Conservation (phyloP, 1,140 invertebrate genomes). For the Leptopilina boulardi region DNA sequence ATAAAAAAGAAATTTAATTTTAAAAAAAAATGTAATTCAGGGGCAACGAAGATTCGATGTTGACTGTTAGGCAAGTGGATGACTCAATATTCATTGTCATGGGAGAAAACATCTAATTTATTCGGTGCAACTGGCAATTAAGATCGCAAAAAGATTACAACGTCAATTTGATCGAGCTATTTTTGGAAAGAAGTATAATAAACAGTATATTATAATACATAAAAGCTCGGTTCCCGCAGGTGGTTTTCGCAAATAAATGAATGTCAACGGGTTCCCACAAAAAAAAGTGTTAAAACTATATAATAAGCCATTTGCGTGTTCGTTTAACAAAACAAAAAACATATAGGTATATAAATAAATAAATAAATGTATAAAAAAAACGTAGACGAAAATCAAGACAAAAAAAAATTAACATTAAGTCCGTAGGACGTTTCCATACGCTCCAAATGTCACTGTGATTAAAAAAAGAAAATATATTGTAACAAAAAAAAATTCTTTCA, state of each 20-base stretch:
- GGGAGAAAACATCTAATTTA: neutral
- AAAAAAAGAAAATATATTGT: no score
- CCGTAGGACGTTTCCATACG: neutral
- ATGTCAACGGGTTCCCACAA: neutral
- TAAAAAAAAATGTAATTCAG: neutral
- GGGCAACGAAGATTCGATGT: slow-evolving; percentile 14
- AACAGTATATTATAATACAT: no score
- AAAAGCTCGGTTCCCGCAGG: neutral
- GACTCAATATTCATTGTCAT: neutral
- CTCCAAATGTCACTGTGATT: slow-evolving; percentile 18
- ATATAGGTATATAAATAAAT: neutral
- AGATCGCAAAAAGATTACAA: neutral
- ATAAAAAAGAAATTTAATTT: no score
- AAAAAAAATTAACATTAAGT: neutral
- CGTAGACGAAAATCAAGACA: neutral
- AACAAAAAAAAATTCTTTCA: neutral
- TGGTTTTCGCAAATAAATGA: neutral
- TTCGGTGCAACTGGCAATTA: neutral
- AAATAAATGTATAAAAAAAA: neutral
- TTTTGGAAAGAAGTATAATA: neutral
- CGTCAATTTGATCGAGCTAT: slow-evolving; percentile 11
- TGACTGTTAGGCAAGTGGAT: neutral
- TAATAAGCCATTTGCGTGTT: slow-evolving; percentile 22
- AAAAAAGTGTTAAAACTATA: neutral
- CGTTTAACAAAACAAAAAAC: neutral